Evolutionary conservation across 2,113 vertebrate genomes (phyloP).

Genomic region (Sander vitreus): DNA sequence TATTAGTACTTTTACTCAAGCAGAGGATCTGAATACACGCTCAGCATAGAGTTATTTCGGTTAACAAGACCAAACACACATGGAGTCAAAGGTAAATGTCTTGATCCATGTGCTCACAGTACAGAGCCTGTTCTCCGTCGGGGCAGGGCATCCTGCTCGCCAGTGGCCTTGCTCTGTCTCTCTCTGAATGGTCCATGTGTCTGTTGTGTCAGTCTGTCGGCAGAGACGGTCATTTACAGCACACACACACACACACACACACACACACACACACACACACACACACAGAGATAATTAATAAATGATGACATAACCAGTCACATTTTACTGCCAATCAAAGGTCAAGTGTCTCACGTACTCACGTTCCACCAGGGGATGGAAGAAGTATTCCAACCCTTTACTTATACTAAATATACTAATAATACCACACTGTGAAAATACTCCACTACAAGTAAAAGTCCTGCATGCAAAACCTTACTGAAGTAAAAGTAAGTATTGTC

Average conservation of each 20-base stretch:
- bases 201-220: slow-evolving; percentile 28
- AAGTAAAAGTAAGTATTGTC: background rate
- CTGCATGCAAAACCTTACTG: background rate
- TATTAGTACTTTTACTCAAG: background rate
- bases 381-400: background rate
- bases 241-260: slow-evolving; percentile 1
- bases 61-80: slow-evolving; percentile 7
- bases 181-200: slow-evolving; percentile 60
- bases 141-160: slow-evolving; percentile 76
- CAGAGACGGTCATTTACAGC: background rate
- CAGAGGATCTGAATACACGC: background rate
- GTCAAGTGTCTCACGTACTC: background rate
- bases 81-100: slow-evolving; percentile 28
- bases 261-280: background rate
- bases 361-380: background rate
- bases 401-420: background rate
- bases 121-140: slow-evolving; percentile 74
- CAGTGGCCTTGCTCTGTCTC: slow-evolving; percentile 46
- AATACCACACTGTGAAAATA: background rate
- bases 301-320: background rate
- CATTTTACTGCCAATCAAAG: slow-evolving; percentile 17
- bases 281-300: slow-evolving; percentile 1
- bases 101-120: slow-evolving; percentile 61
- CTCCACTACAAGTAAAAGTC: background rate
- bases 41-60: slow-evolving; percentile 6